Percentiles rank a stretch among this genome's conserved stretches.
Conservation (phyloP, 2,888 invertebrate genomes). For the Zootermopsis nevadensis region DNA sequence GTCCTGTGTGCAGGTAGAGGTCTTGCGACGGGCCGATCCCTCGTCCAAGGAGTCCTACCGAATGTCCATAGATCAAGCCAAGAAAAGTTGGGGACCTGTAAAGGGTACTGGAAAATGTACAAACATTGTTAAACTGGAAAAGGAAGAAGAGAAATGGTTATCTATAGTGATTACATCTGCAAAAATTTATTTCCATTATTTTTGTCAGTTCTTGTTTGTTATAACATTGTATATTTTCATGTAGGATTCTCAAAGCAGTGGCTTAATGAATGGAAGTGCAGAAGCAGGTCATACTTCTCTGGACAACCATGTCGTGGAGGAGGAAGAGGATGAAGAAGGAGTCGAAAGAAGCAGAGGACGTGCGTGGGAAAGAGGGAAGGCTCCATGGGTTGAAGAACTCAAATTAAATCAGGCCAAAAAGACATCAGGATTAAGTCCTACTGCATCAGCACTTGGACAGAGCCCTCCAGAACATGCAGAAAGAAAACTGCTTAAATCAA, state of each 20-base stretch:
- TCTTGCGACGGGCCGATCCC: no score
- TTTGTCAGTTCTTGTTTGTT: neutral
- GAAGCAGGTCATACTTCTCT: slow-evolving; percentile 5
- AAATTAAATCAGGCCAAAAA: slow-evolving; percentile 81
- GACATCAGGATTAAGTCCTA: slow-evolving; percentile 58
- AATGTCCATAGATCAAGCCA: no score
- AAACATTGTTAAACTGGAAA: no score
- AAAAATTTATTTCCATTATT: no score
- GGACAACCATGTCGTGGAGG: slow-evolving; percentile 45
- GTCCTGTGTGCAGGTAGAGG: no score
- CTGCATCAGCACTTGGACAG: neutral
- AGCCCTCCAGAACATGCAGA: slow-evolving; percentile 39
- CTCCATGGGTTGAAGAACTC: slow-evolving; percentile 85
- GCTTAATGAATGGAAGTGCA: slow-evolving; percentile 49
- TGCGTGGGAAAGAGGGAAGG: slow-evolving; percentile 69
- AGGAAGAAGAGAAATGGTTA: no score
- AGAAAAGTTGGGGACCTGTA: no score
- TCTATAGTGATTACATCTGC: no score
- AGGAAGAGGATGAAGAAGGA: slow-evolving; percentile 57
- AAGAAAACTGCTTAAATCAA: slow-evolving; percentile 7
- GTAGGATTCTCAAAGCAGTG: slow-evolving; percentile 21
- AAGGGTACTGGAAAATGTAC: no score
- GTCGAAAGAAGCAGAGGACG: slow-evolving; percentile 71
- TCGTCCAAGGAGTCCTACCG: no score
- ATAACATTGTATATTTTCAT: neutral